phyloP scores from a whole-genome alignment of 1,140 invertebrate species.

The Nomia melanderi region DNA sequence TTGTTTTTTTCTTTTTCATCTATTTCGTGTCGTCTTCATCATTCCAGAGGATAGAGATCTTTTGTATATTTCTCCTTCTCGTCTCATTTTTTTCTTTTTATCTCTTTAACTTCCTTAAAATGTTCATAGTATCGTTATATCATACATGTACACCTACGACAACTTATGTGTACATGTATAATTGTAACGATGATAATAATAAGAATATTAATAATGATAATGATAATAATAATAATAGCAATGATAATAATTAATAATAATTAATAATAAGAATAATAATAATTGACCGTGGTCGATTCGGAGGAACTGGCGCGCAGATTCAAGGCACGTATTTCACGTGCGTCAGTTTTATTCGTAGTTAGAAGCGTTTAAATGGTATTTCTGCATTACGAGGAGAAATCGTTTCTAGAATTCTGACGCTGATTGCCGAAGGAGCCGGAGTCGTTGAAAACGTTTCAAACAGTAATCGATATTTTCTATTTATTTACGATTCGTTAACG shows the following conservation, averaged over 20 bases:
- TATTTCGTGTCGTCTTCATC: constrained; percentile 58
- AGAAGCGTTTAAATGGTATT: background rate
- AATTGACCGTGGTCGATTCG: constrained; percentile 37
- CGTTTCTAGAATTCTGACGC: no score
- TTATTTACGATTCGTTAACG: no score
- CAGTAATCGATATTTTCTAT: background rate
- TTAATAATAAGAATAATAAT: constrained; percentile 59
- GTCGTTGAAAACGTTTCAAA: background rate
- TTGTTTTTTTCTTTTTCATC: background rate
- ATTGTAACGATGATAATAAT: constrained; percentile 21
- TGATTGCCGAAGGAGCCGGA: background rate
- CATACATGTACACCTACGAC: background rate
- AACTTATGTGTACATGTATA: constrained; percentile 33
- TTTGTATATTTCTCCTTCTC: constrained; percentile 3
- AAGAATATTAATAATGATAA: constrained; percentile 39
- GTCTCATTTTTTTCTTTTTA: constrained; percentile 3
- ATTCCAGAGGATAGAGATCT: constrained; percentile 75
- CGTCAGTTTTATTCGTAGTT: background rate
- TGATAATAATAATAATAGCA: constrained; percentile 48
- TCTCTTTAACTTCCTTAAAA: constrained; percentile 34
- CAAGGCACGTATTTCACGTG: constrained; percentile 18
- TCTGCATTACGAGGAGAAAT: background rate
- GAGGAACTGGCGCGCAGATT: constrained; percentile 53
- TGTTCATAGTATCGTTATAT: background rate
- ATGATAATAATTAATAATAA: constrained; percentile 52